Conservation (phyloP, 2,113 vertebrate genomes). For the Hippocampus comes region DNA sequence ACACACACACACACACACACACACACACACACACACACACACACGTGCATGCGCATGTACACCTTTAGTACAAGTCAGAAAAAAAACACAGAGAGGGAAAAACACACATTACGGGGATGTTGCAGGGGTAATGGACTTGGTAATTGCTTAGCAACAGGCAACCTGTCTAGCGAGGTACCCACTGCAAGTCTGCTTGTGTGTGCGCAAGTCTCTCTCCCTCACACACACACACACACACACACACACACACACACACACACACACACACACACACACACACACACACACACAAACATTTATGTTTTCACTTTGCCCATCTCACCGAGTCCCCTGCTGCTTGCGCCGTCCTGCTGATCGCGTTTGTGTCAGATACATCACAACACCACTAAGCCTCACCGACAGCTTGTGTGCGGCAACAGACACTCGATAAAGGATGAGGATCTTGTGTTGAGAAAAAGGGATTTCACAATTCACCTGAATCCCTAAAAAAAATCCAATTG, state of each 20-base stretch:
- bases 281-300: neutral
- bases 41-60: too few species aligned
- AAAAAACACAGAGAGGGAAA: conserved; percentile 5
- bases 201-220: neutral
- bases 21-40: too few species aligned
- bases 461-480: neutral
- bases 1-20: neutral
- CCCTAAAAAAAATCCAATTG: neutral
- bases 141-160: conserved; percentile 71
- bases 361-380: conserved; percentile 9
- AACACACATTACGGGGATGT: conserved; percentile 44
- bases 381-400: neutral
- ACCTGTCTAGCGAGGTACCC: conserved; percentile 59
- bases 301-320: conserved; percentile 3
- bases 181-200: conserved; percentile 52
- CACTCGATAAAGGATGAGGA: neutral
- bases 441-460: neutral
- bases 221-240: neutral
- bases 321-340: conserved; percentile 1
- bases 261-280: too few species aligned
- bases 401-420: neutral
- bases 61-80: conserved; percentile 3
- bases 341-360: neutral
- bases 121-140: conserved; percentile 63
- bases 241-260: too few species aligned